Evolutionary conservation across 2,888 invertebrate species (phyloP).

Genomic region (Vesta saturnalis): DNA sequence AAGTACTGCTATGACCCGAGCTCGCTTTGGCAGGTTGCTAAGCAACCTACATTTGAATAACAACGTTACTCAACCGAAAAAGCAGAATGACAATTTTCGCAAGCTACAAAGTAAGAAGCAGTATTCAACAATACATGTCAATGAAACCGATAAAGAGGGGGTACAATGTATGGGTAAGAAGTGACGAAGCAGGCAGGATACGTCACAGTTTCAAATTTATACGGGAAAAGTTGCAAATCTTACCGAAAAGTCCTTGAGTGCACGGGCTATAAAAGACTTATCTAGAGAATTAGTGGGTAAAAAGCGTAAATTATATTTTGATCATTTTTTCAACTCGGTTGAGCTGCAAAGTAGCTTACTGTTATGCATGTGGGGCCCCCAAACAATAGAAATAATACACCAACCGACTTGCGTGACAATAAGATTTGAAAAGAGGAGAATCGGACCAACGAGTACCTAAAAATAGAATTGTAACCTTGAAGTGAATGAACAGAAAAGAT

Average conservation of each 20-base stretch:
- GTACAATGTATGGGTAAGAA: background rate
- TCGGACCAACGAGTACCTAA: too few relatives aligned
- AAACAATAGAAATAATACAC: too few relatives aligned
- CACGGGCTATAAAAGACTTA: background rate
- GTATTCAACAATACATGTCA: background rate
- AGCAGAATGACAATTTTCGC: background rate
- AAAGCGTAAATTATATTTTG: background rate
- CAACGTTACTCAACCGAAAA: background rate
- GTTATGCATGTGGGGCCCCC: background rate
- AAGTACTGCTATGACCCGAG: background rate
- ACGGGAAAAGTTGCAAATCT: too few relatives aligned
- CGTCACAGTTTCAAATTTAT: background rate
- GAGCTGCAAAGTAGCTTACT: too few relatives aligned
- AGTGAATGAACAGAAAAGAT: too few relatives aligned
- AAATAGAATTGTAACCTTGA: too few relatives aligned
- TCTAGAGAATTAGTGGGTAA: background rate
- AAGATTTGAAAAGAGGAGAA: too few relatives aligned
- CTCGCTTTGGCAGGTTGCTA: background rate
- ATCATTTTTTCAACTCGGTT: background rate
- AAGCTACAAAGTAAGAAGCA: background rate
- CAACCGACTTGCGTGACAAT: too few relatives aligned
- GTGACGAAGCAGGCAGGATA: background rate
- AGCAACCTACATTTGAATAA: background rate
- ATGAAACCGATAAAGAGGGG: background rate
- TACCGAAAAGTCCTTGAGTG: background rate